These are phyloP conservation scores for Poeciliopsis prolifica DNA, from an alignment of 2,113 vertebrate genomes.

Conservation along the genomic window DNA sequence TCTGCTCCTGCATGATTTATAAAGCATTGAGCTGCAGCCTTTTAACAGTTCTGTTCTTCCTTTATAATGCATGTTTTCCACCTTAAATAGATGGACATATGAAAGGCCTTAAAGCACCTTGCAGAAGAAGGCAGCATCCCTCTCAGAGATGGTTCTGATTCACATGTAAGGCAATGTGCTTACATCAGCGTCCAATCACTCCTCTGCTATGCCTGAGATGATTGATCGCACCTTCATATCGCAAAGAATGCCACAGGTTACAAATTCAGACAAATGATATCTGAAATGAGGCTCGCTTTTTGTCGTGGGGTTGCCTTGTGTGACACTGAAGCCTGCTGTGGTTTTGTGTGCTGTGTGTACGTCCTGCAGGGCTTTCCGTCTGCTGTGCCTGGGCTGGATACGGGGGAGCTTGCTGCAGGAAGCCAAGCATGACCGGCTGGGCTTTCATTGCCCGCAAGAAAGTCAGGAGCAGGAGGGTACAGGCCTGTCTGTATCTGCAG, in stretches of 20 bases:
- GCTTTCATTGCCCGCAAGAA: constrained; percentile 48
- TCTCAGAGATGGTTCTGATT: constrained; percentile 25
- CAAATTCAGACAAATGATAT: constrained; percentile 20
- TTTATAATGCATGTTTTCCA: constrained; percentile 62
- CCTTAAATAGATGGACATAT: constrained; percentile 36
- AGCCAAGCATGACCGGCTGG: constrained; percentile 68
- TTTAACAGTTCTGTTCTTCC: constrained; percentile 65
- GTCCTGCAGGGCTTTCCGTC: constrained; percentile 65
- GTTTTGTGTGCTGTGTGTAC: constrained; percentile 31
- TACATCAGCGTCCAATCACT: constrained; percentile 54
- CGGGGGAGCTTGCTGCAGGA: constrained; percentile 42
- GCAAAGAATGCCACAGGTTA: constrained; percentile 25
- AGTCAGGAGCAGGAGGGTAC: constrained; percentile 44
- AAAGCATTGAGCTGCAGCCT: constrained; percentile 40
- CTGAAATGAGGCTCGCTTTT: constrained; percentile 16
- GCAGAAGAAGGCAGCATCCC: constrained; percentile 12
- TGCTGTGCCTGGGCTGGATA: constrained; percentile 63
- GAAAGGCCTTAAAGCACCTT: constrained; percentile 21
- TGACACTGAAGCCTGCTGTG: constrained; percentile 14
- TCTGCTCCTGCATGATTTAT: constrained; percentile 67
- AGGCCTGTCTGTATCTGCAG: constrained; percentile 59
- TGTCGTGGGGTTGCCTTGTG: constrained; percentile 13
- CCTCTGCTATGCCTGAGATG: constrained; percentile 30
- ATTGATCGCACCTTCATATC: constrained; percentile 41
- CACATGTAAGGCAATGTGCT: constrained; percentile 40